Percentiles rank a stretch among this genome's conserved stretches.
phyloP scores from a whole-genome alignment of 2,888 invertebrate species.

The Lasioglossum zephyrum region DNA sequence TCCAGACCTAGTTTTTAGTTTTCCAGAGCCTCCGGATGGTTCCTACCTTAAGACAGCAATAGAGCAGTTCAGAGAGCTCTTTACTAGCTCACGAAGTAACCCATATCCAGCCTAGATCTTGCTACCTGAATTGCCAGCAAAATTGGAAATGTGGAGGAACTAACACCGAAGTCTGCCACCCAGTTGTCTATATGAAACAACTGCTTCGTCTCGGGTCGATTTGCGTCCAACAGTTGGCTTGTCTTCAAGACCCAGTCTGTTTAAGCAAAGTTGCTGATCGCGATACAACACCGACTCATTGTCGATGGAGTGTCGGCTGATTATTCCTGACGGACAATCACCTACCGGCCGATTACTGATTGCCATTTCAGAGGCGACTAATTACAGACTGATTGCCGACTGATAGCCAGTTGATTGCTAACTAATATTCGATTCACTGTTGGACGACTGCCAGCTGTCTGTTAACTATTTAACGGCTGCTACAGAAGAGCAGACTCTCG shows the following conservation, averaged over 20 bases:
- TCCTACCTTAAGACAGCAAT: too few relatives aligned
- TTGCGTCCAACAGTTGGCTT: background rate
- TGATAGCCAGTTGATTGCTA: slow-evolving; percentile 39
- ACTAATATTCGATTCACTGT: slow-evolving; percentile 30
- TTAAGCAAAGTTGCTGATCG: background rate
- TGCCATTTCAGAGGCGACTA: slow-evolving; percentile 28
- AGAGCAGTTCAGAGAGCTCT: too few relatives aligned
- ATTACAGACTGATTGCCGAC: slow-evolving; percentile 40
- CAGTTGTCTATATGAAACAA: too few relatives aligned
- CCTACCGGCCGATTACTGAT: background rate
- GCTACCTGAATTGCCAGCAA: background rate
- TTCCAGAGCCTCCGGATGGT: too few relatives aligned
- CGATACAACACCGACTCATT: background rate
- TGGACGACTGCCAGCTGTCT: slow-evolving; percentile 39
- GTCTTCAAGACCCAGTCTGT: background rate
- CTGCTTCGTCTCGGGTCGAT: too few relatives aligned
- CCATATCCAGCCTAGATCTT: too few relatives aligned
- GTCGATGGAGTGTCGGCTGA: slow-evolving; percentile 7
- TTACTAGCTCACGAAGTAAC: too few relatives aligned
- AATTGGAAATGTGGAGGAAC: background rate
- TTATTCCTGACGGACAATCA: background rate
- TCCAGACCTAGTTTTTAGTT: too few relatives aligned
- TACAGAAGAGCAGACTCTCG: background rate
- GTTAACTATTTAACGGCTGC: slow-evolving; percentile 33
- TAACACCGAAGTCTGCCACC: too few relatives aligned